Evolutionary conservation across 1,140 invertebrate species (phyloP).

Genomic region (Aphelinus atriplicis): DNA sequence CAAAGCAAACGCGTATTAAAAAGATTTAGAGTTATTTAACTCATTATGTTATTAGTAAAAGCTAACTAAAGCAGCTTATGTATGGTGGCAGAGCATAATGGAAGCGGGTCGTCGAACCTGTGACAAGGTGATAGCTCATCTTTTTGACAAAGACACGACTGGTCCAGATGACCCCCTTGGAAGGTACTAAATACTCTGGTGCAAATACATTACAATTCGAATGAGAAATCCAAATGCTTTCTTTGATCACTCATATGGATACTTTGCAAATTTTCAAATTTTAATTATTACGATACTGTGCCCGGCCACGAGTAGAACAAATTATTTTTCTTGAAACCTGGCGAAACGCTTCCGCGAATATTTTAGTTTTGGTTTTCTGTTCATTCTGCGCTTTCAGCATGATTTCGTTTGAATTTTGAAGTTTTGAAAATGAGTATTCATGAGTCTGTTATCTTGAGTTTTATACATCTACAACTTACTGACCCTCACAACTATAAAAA

Average conservation of each 20-base stretch:
- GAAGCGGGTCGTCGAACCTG: constrained; percentile 57
- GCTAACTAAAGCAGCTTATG: constrained; percentile 55
- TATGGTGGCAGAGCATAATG: constrained; percentile 65
- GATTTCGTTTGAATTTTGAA: no score
- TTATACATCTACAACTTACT: no score
- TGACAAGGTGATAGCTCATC: constrained; percentile 61
- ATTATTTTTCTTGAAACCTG: neutral
- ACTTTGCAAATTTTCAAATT: neutral
- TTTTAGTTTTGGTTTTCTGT: no score
- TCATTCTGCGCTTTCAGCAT: no score
- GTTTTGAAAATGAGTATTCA: no score
- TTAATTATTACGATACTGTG: neutral
- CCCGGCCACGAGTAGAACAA: constrained; percentile 11
- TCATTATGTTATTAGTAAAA: neutral
- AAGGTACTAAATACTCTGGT: constrained; percentile 71
- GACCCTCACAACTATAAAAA: neutral
- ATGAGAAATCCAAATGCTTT: no score
- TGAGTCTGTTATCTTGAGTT: no score
- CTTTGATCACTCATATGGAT: no score
- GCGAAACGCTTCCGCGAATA: no score
- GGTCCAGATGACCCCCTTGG: constrained; percentile 81
- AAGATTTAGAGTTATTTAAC: no score
- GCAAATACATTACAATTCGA: neutral
- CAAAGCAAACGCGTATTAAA: no score
- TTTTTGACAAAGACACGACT: constrained; percentile 85